These are phyloP conservation scores for Rhizomys pruinosus DNA, from an alignment of 2,113 vertebrate species.

Conservation along the genomic window DNA sequence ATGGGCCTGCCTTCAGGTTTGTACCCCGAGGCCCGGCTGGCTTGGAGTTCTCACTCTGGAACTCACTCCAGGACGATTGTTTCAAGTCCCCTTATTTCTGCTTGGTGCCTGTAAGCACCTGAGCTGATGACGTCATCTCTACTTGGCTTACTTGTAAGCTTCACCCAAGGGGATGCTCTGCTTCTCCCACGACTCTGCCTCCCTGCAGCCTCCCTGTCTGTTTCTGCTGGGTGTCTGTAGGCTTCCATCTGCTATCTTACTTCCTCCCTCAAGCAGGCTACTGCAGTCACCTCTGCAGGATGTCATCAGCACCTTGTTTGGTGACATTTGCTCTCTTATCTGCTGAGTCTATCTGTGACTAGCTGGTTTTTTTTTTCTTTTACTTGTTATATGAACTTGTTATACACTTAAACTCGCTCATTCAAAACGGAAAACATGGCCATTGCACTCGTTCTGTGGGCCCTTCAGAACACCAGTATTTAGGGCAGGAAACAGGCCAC, in stretches of 20 bases:
- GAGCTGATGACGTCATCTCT: neutral
- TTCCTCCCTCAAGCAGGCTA: neutral
- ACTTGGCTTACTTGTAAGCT: neutral
- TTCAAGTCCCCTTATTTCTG: neutral
- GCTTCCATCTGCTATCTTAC: neutral
- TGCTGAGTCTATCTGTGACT: neutral
- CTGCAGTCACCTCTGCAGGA: neutral
- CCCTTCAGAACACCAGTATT: neutral
- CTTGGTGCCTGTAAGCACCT: neutral
- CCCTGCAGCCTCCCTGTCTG: neutral
- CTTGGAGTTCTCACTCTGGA: neutral
- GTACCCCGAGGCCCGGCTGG: too few species aligned
- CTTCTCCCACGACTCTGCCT: too few species aligned
- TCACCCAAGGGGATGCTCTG: too few species aligned
- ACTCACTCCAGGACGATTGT: neutral
- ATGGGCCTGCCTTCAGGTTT: too few species aligned
- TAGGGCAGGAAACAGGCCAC: neutral
- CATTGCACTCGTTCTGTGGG: too few species aligned
- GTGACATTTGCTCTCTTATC: neutral
- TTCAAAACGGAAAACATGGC: neutral
- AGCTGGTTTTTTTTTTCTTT: neutral
- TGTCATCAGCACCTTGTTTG: too few species aligned
- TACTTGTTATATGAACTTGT: too few species aligned
- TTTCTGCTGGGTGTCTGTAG: neutral
- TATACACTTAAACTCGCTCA: neutral